Base-by-base conservation (phyloP, 2,113 vertebrate species). In the Triplophysa siluroides region DNA sequence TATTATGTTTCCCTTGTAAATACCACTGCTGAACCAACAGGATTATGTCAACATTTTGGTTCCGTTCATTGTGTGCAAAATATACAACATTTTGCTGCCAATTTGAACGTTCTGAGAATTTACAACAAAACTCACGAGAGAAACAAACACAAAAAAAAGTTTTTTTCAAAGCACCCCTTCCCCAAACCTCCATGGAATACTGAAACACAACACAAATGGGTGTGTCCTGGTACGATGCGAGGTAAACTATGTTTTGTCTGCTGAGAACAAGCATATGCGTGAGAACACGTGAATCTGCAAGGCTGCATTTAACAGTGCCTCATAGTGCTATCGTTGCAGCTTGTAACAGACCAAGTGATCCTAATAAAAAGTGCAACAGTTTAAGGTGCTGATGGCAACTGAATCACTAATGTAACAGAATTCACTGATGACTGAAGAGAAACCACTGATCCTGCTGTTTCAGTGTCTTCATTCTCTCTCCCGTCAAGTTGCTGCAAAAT, bases 1-100 rank as follows among this genome's bases (percentile, higher is more conserved):
- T 91, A 91, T 91, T 89, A 89, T 87, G 88, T 89, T 92, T 92
- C 88, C 90, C 91, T 93, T 92, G 87, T 91, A 91, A 92, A 91
- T 86, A 92, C 88, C 86, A 81, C 79, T 69, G 72, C 33, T 33
- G 86, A 67, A 88, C 86, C 89, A 88, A 87, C 84, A 84, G 88
- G 90, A 87, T 90, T 83, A 63, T 86, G 83, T 90, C 86, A 84
- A 91, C 90, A 89, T 92, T 92, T 93, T 91, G 90, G 90, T 83
- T 92, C 88, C 88, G 88, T 92, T 93, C 87, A 83, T 90, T 80
- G 85, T 94, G 93, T 94, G 92, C 93, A 94, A 93, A 94, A 94
- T 91, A 90, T 92, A 92, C 90, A 92, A 90, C 88, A 83, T 81
- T 80, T 66, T 47, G 54, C 76, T 64, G 83, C 72, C 76, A 72